phyloP scores from a whole-genome alignment of 2,113 vertebrate genomes.

The Edolisoma coerulescens region DNA sequence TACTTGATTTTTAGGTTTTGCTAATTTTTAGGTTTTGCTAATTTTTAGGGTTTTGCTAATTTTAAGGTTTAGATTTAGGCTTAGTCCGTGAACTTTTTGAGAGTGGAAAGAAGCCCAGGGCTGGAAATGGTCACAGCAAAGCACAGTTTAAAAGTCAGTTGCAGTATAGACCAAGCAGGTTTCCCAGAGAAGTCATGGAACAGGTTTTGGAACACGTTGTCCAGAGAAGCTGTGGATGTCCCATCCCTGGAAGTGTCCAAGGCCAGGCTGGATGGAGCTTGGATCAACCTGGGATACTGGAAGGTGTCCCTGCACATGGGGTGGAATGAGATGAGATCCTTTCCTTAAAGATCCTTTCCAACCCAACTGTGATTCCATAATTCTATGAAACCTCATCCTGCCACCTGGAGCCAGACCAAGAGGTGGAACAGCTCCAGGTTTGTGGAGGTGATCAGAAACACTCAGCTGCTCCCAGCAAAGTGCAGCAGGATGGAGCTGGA shows the following conservation, averaged over 20 bases:
- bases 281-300: neutral
- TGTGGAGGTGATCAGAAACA: constrained; percentile 29
- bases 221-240: neutral
- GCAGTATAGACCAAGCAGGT: neutral
- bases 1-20: neutral
- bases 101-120: neutral
- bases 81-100: neutral
- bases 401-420: constrained; percentile 32
- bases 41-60: neutral
- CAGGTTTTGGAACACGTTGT: neutral
- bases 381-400: neutral
- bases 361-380: neutral
- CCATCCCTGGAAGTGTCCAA: neutral
- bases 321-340: neutral
- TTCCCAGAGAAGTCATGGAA: neutral
- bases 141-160: neutral
- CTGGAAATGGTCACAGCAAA: neutral
- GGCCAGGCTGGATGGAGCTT: neutral
- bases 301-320: neutral
- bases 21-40: neutral
- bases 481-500: neutral
- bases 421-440: constrained; percentile 9
- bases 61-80: neutral
- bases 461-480: neutral
- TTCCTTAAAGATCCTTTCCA: neutral